A percentile compares a stretch with the other conserved stretches of the same genome.
Conservation (phyloP, 2,113 vertebrate genomes). For the Saccopteryx bilineata region DNA sequence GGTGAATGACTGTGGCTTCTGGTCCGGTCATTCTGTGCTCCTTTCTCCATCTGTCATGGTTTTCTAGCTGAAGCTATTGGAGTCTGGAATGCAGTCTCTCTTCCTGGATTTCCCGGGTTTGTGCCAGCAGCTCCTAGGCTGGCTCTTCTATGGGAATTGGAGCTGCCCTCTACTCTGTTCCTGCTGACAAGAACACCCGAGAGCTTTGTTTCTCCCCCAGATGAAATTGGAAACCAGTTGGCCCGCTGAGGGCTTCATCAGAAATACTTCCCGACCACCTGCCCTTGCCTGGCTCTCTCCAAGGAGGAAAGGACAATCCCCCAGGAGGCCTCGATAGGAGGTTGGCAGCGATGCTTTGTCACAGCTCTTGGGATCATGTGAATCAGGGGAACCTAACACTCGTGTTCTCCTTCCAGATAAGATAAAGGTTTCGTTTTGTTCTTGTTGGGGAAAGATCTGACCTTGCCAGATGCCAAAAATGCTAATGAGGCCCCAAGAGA, state of each 20-base stretch:
- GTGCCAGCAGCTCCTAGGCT: not conserved
- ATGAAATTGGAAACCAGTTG: slow-evolving; percentile 6
- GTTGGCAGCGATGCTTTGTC: not conserved
- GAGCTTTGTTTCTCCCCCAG: not conserved
- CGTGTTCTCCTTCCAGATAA: slow-evolving; percentile 53
- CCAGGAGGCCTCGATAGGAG: not conserved
- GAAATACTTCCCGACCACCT: not conserved
- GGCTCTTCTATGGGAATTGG: not conserved
- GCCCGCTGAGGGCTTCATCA: not conserved
- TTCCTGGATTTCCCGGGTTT: not conserved
- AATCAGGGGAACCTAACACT: slow-evolving; percentile 32
- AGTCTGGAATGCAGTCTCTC: not conserved
- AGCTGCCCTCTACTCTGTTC: not conserved
- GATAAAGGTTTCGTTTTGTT: slow-evolving; percentile 47
- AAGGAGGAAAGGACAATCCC: not conserved
- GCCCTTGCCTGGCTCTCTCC: not conserved
- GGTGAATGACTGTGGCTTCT: not conserved
- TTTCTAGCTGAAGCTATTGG: not conserved
- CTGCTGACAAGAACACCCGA: not conserved
- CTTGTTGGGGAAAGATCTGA: not conserved
- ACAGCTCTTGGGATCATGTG: not conserved
- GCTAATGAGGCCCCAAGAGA: slow-evolving; percentile 63
- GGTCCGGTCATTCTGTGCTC: not conserved
- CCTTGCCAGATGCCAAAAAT: slow-evolving; percentile 60
- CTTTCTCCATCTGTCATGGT: not conserved